phyloP scores from a whole-genome alignment of 2,888 invertebrate species.

The Caradrina clavipalpis region DNA sequence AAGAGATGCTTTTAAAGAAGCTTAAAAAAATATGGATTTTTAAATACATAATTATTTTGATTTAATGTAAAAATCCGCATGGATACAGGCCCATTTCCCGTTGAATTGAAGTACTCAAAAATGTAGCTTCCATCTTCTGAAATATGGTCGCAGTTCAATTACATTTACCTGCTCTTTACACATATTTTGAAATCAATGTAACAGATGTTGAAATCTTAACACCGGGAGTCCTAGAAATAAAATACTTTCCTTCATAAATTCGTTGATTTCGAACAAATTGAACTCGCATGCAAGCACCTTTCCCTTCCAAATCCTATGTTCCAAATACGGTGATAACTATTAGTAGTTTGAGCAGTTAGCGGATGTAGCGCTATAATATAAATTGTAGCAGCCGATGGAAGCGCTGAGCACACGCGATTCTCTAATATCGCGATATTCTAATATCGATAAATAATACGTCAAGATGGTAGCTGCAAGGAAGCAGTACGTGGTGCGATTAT shows the following conservation, averaged over 20 bases:
- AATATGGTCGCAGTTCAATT: not conserved
- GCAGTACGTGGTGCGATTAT: slow-evolving; percentile 56
- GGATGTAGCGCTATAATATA: slow-evolving; percentile 51
- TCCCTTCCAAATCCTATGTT: slow-evolving; percentile 36
- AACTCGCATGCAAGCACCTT: slow-evolving; percentile 37
- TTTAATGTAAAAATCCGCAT: not conserved
- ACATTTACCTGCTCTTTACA: not conserved
- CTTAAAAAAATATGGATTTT: not conserved
- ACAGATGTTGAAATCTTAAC: not conserved
- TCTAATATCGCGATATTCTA: slow-evolving; percentile 58
- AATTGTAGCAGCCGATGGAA: slow-evolving; percentile 54
- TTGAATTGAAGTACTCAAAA: not conserved
- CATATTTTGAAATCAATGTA: not conserved
- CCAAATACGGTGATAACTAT: slow-evolving; percentile 56
- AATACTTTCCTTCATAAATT: slow-evolving; percentile 48
- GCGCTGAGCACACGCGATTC: slow-evolving; percentile 54
- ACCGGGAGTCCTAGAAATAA: not conserved
- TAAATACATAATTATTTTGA: not conserved
- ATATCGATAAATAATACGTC: slow-evolving; percentile 65
- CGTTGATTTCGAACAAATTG: slow-evolving; percentile 37
- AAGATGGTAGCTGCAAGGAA: slow-evolving; percentile 61
- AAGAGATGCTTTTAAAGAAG: not conserved
- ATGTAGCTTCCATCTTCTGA: not conserved
- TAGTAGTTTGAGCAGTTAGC: slow-evolving; percentile 41
- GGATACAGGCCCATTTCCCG: too few species aligned